Evolutionary conservation across 2,797 vertebrate genomes (phyloP).

Genomic region (Dermochelys coriacea): DNA sequence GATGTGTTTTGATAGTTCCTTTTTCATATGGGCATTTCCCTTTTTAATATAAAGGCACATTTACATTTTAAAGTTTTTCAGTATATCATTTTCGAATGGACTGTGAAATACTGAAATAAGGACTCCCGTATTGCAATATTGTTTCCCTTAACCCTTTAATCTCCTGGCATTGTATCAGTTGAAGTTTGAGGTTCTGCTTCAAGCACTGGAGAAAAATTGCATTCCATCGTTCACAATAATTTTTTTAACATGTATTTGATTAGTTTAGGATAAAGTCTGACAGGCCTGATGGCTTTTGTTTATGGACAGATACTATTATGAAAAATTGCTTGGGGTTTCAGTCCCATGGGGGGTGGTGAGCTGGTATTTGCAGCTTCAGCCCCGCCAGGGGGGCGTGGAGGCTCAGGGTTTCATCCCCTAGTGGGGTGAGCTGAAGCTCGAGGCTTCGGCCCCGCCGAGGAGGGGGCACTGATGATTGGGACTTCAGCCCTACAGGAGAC

Average conservation of each 20-base stretch:
- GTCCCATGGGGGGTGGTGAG: too few species aligned
- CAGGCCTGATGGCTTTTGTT: not conserved
- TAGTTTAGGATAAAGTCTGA: not conserved
- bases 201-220: not conserved
- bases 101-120: not conserved
- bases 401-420: too few species aligned
- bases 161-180: conserved; percentile 3
- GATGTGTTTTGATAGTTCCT: conserved; percentile 68
- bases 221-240: not conserved
- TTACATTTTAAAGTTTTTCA: not conserved
- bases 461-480: too few species aligned
- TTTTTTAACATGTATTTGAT: not conserved
- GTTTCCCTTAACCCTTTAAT: not conserved
- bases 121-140: not conserved
- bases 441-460: too few species aligned
- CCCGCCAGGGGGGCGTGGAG: accelerated
- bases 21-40: conserved; percentile 49
- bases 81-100: not conserved
- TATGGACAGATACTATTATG: not conserved
- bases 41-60: conserved; percentile 39
- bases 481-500: too few species aligned
- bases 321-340: not conserved
- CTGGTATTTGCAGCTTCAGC: too few species aligned
- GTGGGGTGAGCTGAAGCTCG: too few species aligned
- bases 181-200: not conserved